Evolutionary conservation across 2,113 vertebrate species (phyloP).

Genomic region (Anoplopoma fimbria): DNA sequence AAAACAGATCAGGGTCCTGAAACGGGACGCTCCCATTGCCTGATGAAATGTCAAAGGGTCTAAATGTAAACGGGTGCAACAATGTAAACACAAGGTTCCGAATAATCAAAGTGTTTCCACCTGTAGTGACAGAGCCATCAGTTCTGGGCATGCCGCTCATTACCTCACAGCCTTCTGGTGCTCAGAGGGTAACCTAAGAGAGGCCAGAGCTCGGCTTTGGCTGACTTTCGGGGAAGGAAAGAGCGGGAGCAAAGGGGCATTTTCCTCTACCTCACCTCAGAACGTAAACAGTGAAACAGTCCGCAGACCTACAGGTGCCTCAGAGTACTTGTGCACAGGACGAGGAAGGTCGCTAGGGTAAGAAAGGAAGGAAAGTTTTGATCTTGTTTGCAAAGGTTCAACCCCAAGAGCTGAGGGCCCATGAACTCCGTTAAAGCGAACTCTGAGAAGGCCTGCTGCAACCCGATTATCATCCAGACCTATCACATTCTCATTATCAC

Average conservation of each 20-base stretch:
- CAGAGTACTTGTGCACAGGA: neutral
- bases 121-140: conserved; percentile 77
- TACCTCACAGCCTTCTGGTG: conserved; percentile 71
- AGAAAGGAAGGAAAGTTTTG: neutral
- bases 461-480: neutral
- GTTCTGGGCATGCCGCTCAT: conserved; percentile 62
- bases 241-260: conserved; percentile 41
- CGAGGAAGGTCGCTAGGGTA: neutral
- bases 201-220: conserved; percentile 42
- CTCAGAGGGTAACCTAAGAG: conserved; percentile 68
- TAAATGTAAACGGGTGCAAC: conserved; percentile 64
- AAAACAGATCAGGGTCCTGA: conserved; percentile 61
- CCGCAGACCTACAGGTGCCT: conserved; percentile 53
- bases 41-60: conserved; percentile 69
- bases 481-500: conserved; percentile 30
- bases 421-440: conserved; percentile 29
- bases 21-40: conserved; percentile 56
- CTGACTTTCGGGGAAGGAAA: conserved; percentile 39
- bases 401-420: neutral
- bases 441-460: neutral
- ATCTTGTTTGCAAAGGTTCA: conserved; percentile 10
- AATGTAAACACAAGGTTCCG: conserved; percentile 70
- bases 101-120: conserved; percentile 81
- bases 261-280: conserved; percentile 66
- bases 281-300: conserved; percentile 64